These are phyloP conservation scores for Clarias macrocephalus DNA, from an alignment of 2,113 vertebrate species.

Conservation along the genomic window DNA sequence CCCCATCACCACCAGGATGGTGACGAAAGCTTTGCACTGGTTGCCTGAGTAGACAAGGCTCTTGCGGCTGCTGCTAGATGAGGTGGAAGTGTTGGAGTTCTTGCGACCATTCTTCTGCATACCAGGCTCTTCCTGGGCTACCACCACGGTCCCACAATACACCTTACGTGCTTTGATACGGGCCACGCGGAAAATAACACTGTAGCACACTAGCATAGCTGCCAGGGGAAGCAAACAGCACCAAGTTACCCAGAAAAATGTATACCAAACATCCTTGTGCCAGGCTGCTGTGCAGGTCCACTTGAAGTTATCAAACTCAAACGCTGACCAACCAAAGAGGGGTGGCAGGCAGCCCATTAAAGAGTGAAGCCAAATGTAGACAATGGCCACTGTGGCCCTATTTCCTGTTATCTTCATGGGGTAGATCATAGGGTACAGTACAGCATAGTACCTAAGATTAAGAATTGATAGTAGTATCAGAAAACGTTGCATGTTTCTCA, in stretches of 20 bases:
- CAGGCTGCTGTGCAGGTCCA: constrained; percentile 95
- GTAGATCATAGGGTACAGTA: constrained; percentile 97
- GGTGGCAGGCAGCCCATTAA: constrained; percentile 92
- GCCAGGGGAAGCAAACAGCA: constrained; percentile 84
- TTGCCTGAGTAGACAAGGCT: constrained; percentile 92
- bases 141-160: constrained; percentile 85
- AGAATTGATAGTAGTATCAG: not conserved
- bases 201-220: constrained; percentile 90
- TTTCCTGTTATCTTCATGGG: constrained; percentile 98
- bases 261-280: constrained; percentile 86
- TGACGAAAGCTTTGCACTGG: constrained; percentile 95
- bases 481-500: not conserved
- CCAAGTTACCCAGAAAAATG: constrained; percentile 94
- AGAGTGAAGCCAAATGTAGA: constrained; percentile 94
- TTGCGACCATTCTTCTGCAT: constrained; percentile 82
- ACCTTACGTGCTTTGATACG: constrained; percentile 95
- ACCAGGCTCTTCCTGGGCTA: constrained; percentile 74
- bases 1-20: constrained; percentile 93
- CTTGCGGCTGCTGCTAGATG: constrained; percentile 86
- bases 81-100: constrained; percentile 92
- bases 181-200: constrained; percentile 94
- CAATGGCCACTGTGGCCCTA: constrained; percentile 85
- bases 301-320: constrained; percentile 95
- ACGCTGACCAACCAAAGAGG: constrained; percentile 91
- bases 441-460: constrained; percentile 88